A percentile compares a stretch with the other conserved stretches of the same genome.
phyloP scores from a whole-genome alignment of 92 coral and sea anemone species.

The Pocillopora grandis region DNA sequence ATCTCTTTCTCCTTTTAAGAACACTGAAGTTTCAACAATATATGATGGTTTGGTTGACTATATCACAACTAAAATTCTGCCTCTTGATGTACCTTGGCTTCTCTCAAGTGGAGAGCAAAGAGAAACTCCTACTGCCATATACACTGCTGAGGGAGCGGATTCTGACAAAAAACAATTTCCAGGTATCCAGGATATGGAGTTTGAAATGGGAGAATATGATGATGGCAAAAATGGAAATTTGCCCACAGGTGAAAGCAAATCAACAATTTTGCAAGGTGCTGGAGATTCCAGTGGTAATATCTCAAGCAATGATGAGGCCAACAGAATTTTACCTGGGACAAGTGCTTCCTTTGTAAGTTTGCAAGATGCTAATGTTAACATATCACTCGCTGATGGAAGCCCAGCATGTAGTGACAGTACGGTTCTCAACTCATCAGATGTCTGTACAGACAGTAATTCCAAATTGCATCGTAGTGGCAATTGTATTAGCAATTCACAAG shows the following conservation, averaged over 20 bases:
- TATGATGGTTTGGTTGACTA: constrained; percentile 62
- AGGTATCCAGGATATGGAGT: not conserved
- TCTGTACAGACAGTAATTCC: too few species aligned
- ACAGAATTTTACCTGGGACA: not conserved
- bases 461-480: too few species aligned
- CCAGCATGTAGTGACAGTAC: too few species aligned
- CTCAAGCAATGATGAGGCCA: not conserved
- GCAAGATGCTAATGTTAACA: not conserved
- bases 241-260: not conserved
- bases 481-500: too few species aligned
- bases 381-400: too few species aligned
- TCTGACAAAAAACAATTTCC: constrained; percentile 22
- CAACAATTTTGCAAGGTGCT: not conserved
- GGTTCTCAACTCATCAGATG: too few species aligned
- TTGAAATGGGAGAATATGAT: not conserved
- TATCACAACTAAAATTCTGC: constrained; percentile 44
- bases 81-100: constrained; percentile 71
- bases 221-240: not conserved
- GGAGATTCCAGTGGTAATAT: not conserved
- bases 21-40: constrained; percentile 19
- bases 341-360: not conserved
- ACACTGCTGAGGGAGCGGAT: not conserved
- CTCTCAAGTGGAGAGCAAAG: constrained; percentile 26
- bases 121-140: not conserved
- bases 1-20: constrained; percentile 26